Evolutionary conservation across 2,113 vertebrate species (phyloP).

Genomic region (Cynopterus brachyotis): DNA sequence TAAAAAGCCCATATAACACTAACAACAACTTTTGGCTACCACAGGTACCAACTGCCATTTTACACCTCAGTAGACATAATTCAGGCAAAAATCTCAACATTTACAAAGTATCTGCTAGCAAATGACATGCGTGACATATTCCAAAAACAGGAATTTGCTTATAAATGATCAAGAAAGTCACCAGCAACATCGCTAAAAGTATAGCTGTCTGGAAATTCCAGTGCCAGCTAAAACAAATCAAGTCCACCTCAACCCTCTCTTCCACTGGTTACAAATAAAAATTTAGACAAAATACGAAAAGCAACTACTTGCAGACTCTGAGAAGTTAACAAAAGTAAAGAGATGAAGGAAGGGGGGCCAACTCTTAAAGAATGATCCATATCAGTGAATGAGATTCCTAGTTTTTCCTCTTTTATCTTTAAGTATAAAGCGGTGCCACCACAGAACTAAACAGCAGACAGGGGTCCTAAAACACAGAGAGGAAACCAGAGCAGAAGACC

Average conservation of each 20-base stretch:
- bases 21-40: neutral
- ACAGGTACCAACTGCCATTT: neutral
- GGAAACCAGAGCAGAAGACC: neutral
- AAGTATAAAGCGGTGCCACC: neutral
- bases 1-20: neutral
- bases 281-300: neutral
- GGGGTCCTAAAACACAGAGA: neutral
- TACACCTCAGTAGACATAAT: neutral
- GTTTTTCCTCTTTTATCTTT: neutral
- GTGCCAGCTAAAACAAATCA: neutral
- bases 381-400: neutral
- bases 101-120: neutral
- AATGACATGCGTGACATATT: neutral
- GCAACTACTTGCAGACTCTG: neutral
- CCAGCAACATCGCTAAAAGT: neutral
- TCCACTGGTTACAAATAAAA: neutral
- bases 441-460: neutral
- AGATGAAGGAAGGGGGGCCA: neutral
- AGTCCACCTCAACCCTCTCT: neutral
- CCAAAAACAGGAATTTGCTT: neutral
- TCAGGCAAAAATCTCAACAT: neutral
- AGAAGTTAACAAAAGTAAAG: neutral
- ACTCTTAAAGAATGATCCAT: neutral
- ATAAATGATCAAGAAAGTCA: neutral
- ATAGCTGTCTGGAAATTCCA: neutral